Evolutionary conservation across 2,888 invertebrate species (phyloP), one percentile per base, ranked within the genome.

Genomic region (Lasius platythorax): DNA sequence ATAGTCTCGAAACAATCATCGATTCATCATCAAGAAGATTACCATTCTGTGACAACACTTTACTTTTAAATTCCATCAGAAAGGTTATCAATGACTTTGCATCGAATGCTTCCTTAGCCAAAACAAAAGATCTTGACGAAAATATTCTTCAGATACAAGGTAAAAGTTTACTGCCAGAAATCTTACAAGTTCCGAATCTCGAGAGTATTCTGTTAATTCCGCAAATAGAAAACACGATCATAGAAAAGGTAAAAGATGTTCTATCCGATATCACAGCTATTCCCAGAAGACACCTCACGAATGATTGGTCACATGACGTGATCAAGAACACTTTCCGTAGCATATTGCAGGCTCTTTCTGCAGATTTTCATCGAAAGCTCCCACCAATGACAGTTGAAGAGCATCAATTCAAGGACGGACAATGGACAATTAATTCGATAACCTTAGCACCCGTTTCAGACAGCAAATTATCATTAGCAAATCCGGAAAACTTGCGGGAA

Each of bases 31-130:
- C 37, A 9, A 50, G 8, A 8, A 43, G 9, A 15, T 61, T 89
- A n/a, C 86, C 87, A 0, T 85, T 86, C 56, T 75, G 84, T 53
- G 88, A 90, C 18, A 85, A 83, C 3, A 46, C 75, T 15, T 33
- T 88, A 12, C 73, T 92, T 12, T 79, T 74, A 72, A 89, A 85
- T 6, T 74, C 91, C 46, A 90, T 94, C 33, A 92, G 89, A 43
- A 85, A 87, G 11, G 89, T 91, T 6, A 88, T 94, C 5, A 92
- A 93, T 43, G 88, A 92, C 28, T 92, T 93, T n/a, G 88, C 85
- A 11, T 61, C 33, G 9, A 30, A 66, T n/a, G 0, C 68, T n/a
- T 37, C n/a, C 30, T 72, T 72, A 28, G 33, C 15, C 9, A 43
- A 56, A 11, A 63, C 56, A 11, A 73, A 70, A 30, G 15, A 28